Evolutionary conservation across 2,113 vertebrate genomes (phyloP).

Genomic region (Tauraco erythrolophus): DNA sequence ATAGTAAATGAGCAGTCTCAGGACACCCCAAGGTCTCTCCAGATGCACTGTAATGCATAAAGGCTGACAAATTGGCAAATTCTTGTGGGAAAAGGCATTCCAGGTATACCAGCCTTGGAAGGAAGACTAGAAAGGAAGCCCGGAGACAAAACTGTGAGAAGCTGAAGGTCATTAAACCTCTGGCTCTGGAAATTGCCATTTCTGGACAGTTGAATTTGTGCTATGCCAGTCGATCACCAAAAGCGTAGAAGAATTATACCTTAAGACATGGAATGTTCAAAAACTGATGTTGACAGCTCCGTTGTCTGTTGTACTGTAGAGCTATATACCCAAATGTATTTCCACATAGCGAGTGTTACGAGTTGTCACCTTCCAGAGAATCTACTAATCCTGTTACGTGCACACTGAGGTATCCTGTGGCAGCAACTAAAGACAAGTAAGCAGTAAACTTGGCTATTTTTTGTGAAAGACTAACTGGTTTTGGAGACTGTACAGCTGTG

Average conservation of each 20-base stretch:
- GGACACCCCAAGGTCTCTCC: background rate
- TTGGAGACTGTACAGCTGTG: background rate
- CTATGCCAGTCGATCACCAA: background rate
- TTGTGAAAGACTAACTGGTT: background rate
- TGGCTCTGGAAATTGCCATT: background rate
- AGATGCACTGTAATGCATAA: background rate
- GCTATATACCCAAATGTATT: background rate
- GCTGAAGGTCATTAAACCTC: background rate
- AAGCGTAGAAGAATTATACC: background rate
- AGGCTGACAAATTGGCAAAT: background rate
- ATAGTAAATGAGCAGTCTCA: background rate
- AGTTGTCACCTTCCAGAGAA: slow-evolving; percentile 16
- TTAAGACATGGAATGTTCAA: background rate
- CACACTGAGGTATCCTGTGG: background rate
- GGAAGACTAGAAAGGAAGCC: background rate
- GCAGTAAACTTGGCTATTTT: background rate
- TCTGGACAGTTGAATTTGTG: background rate
- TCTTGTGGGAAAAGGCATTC: background rate
- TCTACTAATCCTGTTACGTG: background rate
- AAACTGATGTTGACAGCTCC: background rate
- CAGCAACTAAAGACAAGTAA: background rate
- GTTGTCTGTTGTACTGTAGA: background rate
- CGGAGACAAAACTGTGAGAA: background rate
- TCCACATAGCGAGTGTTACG: background rate
- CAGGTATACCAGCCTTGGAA: background rate